Conservation (phyloP, 53 echinoderm and acorn worm genomes). For the Paracentrotus lividus region DNA sequence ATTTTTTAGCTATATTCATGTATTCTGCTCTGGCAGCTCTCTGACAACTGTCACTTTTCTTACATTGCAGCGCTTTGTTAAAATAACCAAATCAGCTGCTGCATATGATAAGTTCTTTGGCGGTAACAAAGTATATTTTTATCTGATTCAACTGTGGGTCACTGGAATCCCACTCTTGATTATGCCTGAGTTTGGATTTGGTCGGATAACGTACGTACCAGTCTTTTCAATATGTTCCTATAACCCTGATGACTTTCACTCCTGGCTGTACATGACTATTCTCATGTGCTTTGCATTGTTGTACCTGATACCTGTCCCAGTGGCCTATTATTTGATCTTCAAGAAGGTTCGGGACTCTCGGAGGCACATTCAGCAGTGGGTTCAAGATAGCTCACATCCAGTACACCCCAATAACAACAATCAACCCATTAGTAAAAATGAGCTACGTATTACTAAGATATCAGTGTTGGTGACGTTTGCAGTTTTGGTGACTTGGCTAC, state of each 20-base stretch:
- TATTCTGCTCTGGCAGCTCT: constrained; percentile 65
- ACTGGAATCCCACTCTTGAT: neutral
- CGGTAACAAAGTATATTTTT: constrained; percentile 21
- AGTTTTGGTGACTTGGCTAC: constrained; percentile 81
- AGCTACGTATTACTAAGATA: constrained; percentile 80
- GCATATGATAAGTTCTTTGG: constrained; percentile 14
- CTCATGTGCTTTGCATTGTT: neutral
- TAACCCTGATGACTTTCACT: neutral
- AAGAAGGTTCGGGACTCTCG: neutral
- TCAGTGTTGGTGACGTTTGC: constrained; percentile 70
- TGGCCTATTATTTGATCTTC: neutral
- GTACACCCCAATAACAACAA: neutral
- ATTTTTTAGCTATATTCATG: neutral
- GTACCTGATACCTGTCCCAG: constrained; percentile 21
- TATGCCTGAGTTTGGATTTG: constrained; percentile 37
- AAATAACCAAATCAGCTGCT: constrained; percentile 42
- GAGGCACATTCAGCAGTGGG: constrained; percentile 21
- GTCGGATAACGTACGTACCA: constrained; percentile 16
- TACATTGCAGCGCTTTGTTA: constrained; percentile 46
- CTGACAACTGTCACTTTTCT: constrained; percentile 64
- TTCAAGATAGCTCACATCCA: neutral
- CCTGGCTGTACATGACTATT: constrained; percentile 48
- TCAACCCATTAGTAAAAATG: constrained; percentile 69
- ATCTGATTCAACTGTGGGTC: neutral
- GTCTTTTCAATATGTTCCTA: neutral